Base-by-base conservation (phyloP, 2,113 vertebrate genomes). In the Tyto alba region DNA sequence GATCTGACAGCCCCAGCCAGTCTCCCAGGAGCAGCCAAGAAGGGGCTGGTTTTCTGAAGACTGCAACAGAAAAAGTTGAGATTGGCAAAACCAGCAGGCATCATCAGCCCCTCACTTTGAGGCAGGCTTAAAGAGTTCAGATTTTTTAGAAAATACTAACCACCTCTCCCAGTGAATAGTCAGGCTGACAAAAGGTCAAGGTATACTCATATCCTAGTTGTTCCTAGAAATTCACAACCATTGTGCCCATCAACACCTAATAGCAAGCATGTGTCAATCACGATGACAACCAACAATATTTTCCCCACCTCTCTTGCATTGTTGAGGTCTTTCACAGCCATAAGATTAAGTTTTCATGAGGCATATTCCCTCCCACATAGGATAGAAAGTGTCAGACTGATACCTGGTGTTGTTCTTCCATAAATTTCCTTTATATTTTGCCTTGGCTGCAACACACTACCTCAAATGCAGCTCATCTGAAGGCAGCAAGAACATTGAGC, bases 351-450 rank as follows among this genome's bases (percentile, higher is more conserved):
- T 73, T 91, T 57, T 41, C 38, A 50, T 20, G 25, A 90, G 10
- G 27, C 0, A 0, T 3, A 2, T 60, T 76, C 38, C 40, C 38
- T 40, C 26, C 17, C 22, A 43, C 32, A 14, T 3, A 56, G 32
- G 47, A 13, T 6, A 52, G 22, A 77, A 88, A 85, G 62, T 3
- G 21, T 62, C 43, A 85, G 29, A 22, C 8, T 77, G 36, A n/a
- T 20, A 23, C 12, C 67, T 34, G 25, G 3, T 13, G 19, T 29
- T 30, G 7, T 56, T 76, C 8, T 85, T 56, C 48, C 22, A 67
- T 34, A 34, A 72, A 67, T 68, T 73, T 82, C 22, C 48, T 62
- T 77, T 57, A 18, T 12, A 53, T 47, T 63, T 85, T 41, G 20
- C 38, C 22, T 52, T 48, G 23, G 17, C 29, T 69, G 38, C 32